Evolutionary conservation across 2,797 vertebrate genomes (phyloP).

Genomic region (Molossus molossus): DNA sequence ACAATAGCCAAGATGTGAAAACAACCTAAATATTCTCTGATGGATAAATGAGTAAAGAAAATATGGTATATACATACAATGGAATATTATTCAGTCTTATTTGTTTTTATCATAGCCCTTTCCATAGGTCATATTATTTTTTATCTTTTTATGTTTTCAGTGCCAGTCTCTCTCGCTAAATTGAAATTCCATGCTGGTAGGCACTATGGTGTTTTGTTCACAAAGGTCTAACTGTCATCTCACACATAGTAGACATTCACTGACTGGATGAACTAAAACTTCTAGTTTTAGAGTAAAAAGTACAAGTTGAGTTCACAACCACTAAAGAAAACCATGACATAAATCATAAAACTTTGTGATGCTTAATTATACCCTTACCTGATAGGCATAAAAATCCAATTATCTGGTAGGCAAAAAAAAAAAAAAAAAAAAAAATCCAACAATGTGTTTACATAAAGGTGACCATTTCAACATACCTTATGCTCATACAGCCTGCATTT

Average conservation of each 20-base stretch:
- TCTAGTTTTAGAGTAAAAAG: slow-evolving; percentile 21
- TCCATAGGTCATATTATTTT: background rate
- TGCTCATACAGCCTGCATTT: background rate
- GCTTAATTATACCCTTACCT: background rate
- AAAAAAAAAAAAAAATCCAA: background rate
- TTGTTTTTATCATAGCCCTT: background rate
- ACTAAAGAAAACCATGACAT: background rate
- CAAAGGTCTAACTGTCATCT: background rate
- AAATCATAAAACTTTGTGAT: background rate
- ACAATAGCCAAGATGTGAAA: background rate
- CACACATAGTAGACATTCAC: background rate
- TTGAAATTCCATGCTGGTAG: background rate
- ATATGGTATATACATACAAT: background rate
- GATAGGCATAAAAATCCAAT: background rate
- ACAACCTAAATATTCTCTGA: background rate
- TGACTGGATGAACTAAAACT: background rate
- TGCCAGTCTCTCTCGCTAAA: background rate
- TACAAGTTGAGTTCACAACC: background rate
- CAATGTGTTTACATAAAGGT: background rate
- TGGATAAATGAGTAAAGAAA: background rate
- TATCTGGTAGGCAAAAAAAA: background rate
- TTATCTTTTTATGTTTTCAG: background rate
- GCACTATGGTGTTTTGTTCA: background rate
- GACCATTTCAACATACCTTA: background rate
- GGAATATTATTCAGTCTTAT: background rate